phyloP scores from a whole-genome alignment of 1,140 invertebrate genomes.

The Paraescarpia echinospica region DNA sequence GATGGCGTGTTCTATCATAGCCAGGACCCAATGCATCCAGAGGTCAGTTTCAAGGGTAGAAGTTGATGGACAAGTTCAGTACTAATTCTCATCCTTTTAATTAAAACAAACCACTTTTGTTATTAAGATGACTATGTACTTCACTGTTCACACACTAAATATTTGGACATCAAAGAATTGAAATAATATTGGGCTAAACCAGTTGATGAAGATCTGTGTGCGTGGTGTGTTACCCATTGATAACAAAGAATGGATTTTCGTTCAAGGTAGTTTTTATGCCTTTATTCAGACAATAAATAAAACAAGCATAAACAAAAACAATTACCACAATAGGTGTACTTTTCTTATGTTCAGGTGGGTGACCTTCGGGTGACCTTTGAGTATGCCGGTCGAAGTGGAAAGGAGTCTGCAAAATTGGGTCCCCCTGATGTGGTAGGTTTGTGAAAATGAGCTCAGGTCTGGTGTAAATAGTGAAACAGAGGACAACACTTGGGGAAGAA shows the following conservation, averaged over 20 bases:
- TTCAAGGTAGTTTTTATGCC: background rate
- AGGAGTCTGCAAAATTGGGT: background rate
- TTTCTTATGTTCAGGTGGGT: slow-evolving; percentile 65
- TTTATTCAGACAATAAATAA: background rate
- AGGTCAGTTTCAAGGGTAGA: background rate
- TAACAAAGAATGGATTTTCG: background rate
- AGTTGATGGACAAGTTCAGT: no score
- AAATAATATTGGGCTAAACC: no score
- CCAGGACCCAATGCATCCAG: slow-evolving; percentile 8
- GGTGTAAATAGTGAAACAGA: no score
- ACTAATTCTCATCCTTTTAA: no score
- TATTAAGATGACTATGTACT: no score
- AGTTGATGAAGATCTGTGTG: no score
- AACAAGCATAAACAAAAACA: background rate
- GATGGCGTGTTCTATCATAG: background rate
- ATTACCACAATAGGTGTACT: background rate
- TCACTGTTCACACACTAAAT: no score
- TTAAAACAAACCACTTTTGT: no score
- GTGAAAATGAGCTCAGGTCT: background rate
- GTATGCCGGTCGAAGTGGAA: slow-evolving; percentile 74
- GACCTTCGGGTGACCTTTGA: slow-evolving; percentile 82
- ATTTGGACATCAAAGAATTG: no score
- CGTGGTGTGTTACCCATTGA: background rate
- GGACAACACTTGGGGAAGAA: no score
- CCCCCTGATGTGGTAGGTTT: slow-evolving; percentile 66